A percentile compares a stretch with the other conserved stretches of the same genome.
phyloP scores from a whole-genome alignment of 2,888 invertebrate genomes.

The Hydroisotoma schaefferi region DNA sequence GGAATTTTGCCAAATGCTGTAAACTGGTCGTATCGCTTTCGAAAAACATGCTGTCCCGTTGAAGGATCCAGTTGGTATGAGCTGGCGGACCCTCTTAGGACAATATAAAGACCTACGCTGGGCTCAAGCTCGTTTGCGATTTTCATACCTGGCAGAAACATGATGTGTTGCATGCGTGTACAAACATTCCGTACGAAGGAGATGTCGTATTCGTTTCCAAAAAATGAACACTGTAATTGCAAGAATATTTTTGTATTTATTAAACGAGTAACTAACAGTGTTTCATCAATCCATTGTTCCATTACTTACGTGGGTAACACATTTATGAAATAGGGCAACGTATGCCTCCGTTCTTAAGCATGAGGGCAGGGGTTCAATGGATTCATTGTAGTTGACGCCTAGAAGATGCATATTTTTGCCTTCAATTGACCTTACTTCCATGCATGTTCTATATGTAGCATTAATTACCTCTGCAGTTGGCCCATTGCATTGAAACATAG shows the following conservation, averaged over 20 bases:
- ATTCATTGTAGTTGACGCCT: slow-evolving; percentile 34
- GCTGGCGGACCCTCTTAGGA: slow-evolving; percentile 37
- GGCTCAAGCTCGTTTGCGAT: slow-evolving; percentile 38
- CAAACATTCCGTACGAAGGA: slow-evolving; percentile 37
- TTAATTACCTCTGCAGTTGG: slow-evolving; percentile 3
- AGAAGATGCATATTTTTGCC: no score
- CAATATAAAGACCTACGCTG: slow-evolving; percentile 35
- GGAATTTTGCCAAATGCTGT: slow-evolving; percentile 37
- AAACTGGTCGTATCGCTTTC: slow-evolving; percentile 32
- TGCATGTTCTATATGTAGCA: neutral
- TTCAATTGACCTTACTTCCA: neutral
- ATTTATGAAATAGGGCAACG: slow-evolving; percentile 30
- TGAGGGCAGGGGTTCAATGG: slow-evolving; percentile 32
- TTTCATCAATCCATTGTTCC: neutral
- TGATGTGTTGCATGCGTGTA: slow-evolving; percentile 28
- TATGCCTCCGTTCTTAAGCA: slow-evolving; percentile 35
- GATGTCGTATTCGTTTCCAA: slow-evolving; percentile 19
- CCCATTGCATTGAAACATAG: slow-evolving; percentile 23
- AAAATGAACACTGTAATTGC: slow-evolving; percentile 14
- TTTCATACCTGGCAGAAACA: slow-evolving; percentile 35
- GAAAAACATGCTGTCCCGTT: slow-evolving; percentile 29
- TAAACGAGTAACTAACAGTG: neutral
- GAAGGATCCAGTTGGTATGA: slow-evolving; percentile 26
- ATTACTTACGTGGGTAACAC: slow-evolving; percentile 16
- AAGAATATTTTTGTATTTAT: neutral